Conservation (phyloP, 2,797 vertebrate genomes). For the Graptemys geographica region DNA sequence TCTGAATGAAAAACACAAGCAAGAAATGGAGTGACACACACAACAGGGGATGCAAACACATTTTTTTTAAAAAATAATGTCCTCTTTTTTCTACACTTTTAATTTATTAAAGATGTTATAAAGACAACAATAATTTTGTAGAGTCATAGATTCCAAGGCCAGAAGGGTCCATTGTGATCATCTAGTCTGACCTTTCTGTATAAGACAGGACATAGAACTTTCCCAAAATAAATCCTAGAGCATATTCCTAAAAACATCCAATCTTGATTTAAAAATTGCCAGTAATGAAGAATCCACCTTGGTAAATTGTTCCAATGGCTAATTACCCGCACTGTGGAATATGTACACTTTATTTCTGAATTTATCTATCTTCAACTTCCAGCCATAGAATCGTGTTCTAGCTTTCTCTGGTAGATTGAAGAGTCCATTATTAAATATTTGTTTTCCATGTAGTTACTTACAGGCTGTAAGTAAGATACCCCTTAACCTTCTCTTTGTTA, state of each 20-base stretch:
- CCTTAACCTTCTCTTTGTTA: background rate
- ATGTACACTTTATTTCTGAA: background rate
- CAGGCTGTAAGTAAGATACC: background rate
- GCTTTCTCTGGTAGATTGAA: background rate
- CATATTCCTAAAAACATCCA: background rate
- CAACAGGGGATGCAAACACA: rapidly evolving
- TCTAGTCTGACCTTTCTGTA: background rate
- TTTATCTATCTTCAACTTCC: background rate
- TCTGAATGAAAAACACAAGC: background rate
- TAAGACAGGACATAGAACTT: background rate
- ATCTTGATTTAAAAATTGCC: background rate
- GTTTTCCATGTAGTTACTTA: background rate
- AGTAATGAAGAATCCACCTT: background rate
- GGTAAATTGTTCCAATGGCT: background rate
- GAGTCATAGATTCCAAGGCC: background rate
- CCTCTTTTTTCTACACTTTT: background rate
- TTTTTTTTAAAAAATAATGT: background rate
- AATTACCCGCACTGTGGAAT: background rate
- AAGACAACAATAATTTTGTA: background rate
- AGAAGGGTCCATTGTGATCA: background rate
- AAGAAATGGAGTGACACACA: rapidly evolving
- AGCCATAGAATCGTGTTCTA: background rate
- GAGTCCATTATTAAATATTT: background rate
- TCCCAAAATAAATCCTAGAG: background rate
- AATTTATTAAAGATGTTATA: background rate